phyloP scores from a whole-genome alignment of 2,113 vertebrate genomes.

The Bombycilla garrulus region DNA sequence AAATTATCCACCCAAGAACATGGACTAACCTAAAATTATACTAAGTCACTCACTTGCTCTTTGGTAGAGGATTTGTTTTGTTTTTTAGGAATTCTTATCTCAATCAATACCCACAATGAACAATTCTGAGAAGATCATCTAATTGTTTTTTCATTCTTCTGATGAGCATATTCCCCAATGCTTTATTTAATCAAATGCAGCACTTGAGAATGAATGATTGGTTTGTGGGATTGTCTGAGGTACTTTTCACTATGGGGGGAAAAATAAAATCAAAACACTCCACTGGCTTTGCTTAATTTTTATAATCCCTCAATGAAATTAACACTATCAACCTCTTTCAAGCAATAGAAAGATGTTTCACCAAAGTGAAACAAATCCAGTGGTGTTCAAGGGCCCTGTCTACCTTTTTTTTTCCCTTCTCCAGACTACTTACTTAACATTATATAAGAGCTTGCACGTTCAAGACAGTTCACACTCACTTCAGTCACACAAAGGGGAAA shows the following conservation, averaged over 20 bases:
- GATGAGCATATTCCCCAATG: neutral
- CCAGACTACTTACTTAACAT: neutral
- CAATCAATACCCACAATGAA: neutral
- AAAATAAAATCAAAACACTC: neutral
- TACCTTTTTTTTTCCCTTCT: neutral
- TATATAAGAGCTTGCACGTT: neutral
- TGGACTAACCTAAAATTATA: neutral
- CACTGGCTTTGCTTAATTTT: neutral
- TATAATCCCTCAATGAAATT: neutral
- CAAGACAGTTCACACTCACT: neutral
- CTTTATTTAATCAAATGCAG: slow-evolving; percentile 8
- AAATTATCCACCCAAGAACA: neutral
- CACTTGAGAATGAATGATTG: neutral
- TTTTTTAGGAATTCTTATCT: neutral
- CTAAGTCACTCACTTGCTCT: neutral
- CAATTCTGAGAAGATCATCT: neutral
- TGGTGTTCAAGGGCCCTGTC: neutral
- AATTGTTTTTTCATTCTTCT: neutral
- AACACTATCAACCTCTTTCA: neutral
- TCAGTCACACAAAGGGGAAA: neutral
- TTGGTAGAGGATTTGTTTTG: neutral
- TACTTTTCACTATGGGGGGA: neutral
- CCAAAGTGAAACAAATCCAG: neutral
- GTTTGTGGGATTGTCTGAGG: neutral
- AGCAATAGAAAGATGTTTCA: neutral